phyloP scores from a whole-genome alignment of 2,797 vertebrate species.

The Chelmon rostratus region DNA sequence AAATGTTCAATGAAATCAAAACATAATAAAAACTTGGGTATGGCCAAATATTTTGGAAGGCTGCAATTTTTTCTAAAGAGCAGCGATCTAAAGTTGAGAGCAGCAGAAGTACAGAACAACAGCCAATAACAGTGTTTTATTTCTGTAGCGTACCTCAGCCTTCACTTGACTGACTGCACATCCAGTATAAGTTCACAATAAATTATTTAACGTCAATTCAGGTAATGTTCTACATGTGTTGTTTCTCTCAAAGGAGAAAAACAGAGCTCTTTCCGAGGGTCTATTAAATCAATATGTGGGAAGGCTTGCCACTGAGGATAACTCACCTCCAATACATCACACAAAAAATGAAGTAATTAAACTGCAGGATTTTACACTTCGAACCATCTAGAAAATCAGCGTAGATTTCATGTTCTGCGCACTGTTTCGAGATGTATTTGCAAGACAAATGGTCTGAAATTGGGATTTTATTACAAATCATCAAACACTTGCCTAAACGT shows the following conservation, averaged over 20 bases:
- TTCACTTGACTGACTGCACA: slow-evolving; percentile 68
- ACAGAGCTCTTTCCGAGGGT: slow-evolving; percentile 64
- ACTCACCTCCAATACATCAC: slow-evolving; percentile 59
- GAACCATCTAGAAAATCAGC: slow-evolving; percentile 5
- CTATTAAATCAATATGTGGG: slow-evolving; percentile 75
- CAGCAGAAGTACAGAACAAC: slow-evolving; percentile 30
- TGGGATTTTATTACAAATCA: slow-evolving; percentile 70
- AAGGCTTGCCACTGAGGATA: slow-evolving; percentile 65
- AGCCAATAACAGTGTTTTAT: slow-evolving; percentile 41
- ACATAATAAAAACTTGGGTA: not conserved
- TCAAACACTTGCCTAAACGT: slow-evolving; percentile 65
- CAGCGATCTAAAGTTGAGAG: not conserved
- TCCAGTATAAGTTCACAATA: slow-evolving; percentile 66
- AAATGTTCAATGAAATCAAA: slow-evolving; percentile 18
- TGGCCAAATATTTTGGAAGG: not conserved
- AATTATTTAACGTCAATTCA: slow-evolving; percentile 80
- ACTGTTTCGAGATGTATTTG: slow-evolving; percentile 33
- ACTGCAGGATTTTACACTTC: slow-evolving; percentile 43
- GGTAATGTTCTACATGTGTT: slow-evolving; percentile 77
- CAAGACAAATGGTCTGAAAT: slow-evolving; percentile 57
- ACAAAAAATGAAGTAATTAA: slow-evolving; percentile 49
- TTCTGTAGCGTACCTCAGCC: slow-evolving; percentile 34
- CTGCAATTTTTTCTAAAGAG: slow-evolving; percentile 1
- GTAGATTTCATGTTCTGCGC: slow-evolving; percentile 2
- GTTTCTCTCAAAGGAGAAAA: slow-evolving; percentile 71